These are phyloP conservation scores for Spicauda simplicius DNA, from an alignment of 2,888 invertebrate genomes.

Conservation along the genomic window DNA sequence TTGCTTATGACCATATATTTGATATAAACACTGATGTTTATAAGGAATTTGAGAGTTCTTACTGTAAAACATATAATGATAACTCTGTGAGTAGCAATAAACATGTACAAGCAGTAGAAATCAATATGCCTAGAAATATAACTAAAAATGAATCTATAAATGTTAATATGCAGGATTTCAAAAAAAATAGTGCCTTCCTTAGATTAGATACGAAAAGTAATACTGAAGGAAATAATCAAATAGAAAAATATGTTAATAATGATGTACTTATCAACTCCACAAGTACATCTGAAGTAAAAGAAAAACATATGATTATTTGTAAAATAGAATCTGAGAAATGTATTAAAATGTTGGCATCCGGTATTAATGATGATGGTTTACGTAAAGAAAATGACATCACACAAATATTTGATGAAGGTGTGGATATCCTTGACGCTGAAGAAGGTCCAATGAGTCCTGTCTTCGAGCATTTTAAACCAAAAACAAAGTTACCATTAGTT, in stretches of 20 bases:
- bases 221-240: not conserved
- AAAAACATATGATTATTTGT: not conserved
- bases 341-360: not conserved
- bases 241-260: not conserved
- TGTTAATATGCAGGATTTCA: not conserved
- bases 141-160: not conserved
- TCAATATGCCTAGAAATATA: not conserved
- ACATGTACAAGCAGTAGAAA: not conserved
- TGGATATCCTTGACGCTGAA: not conserved
- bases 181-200: not conserved
- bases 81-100: not conserved
- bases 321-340: not conserved
- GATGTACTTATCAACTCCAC: not conserved
- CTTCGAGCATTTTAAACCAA: slow-evolving; percentile 48
- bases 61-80: slow-evolving; percentile 5
- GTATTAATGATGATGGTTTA: not conserved
- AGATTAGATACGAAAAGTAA: not conserved
- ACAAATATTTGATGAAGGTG: not conserved
- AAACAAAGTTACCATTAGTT: slow-evolving; percentile 48
- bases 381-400: not conserved
- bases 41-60: slow-evolving; percentile 25
- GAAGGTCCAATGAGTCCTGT: slow-evolving; percentile 56
- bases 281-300: not conserved
- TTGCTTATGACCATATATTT: slow-evolving; percentile 21
- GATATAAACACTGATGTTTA: slow-evolving; percentile 19